phyloP scores from a whole-genome alignment of 2,888 invertebrate genomes.

The Brachynemurus nebulosus region DNA sequence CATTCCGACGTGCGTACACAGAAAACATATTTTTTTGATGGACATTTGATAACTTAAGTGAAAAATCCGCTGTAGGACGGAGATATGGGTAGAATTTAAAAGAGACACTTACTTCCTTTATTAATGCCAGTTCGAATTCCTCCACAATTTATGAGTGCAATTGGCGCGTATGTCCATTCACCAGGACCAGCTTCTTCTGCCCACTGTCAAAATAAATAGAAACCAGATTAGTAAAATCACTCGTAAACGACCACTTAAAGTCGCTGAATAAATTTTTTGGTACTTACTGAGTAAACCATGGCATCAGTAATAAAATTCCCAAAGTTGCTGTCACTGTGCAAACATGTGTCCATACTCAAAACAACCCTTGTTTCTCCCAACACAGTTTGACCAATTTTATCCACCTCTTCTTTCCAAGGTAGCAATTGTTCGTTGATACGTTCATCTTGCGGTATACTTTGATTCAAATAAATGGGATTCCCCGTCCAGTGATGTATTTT shows the following conservation, averaged over 20 bases:
- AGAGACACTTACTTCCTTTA: slow-evolving; percentile 40
- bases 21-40: too few relatives aligned
- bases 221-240: not conserved
- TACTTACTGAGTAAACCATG: slow-evolving; percentile 46
- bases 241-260: too few relatives aligned
- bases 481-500: slow-evolving; percentile 53
- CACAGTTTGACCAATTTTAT: slow-evolving; percentile 36
- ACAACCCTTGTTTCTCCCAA: slow-evolving; percentile 45
- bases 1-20: too few relatives aligned
- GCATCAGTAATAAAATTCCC: slow-evolving; percentile 63
- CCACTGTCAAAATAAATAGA: slow-evolving; percentile 29
- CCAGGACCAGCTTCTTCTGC: slow-evolving; percentile 32
- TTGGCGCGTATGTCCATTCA: slow-evolving; percentile 52
- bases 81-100: too few relatives aligned
- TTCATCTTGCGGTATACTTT: slow-evolving; percentile 46
- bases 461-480: slow-evolving; percentile 52
- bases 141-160: slow-evolving; percentile 53
- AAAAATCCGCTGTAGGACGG: too few relatives aligned
- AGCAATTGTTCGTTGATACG: slow-evolving; percentile 42
- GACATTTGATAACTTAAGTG: too few relatives aligned
- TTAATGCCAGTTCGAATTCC: slow-evolving; percentile 54
- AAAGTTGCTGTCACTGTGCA: slow-evolving; percentile 52
- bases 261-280: not conserved
- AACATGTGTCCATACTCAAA: slow-evolving; percentile 40
- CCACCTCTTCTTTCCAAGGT: slow-evolving; percentile 44